Evolutionary conservation across 2,113 vertebrate species (phyloP).

Genomic region (Oreochromis tanganicae): DNA sequence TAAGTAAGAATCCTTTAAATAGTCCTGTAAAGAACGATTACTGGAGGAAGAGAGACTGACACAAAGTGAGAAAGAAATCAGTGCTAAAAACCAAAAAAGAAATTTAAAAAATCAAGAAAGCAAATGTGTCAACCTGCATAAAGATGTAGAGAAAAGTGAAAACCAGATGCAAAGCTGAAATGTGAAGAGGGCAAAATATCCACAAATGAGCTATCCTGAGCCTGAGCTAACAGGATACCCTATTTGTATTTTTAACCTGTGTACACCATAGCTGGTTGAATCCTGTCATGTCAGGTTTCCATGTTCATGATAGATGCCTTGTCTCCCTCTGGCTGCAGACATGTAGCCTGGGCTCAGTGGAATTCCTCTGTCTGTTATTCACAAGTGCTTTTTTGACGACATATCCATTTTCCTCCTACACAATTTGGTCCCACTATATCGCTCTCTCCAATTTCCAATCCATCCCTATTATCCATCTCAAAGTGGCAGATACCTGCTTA

Average conservation of each 20-base stretch:
- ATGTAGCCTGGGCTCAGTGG: conserved; percentile 4
- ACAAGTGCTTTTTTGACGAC: conserved; percentile 3
- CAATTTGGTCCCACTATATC: neutral
- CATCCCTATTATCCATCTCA: conserved; percentile 22
- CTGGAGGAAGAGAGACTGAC: neutral
- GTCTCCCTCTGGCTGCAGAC: conserved; percentile 31
- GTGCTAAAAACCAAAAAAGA: neutral
- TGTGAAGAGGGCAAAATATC: neutral
- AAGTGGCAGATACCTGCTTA: conserved; percentile 11
- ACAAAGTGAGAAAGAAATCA: neutral
- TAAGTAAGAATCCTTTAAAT: neutral
- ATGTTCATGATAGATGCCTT: conserved; percentile 32
- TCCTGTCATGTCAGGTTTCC: conserved; percentile 20
- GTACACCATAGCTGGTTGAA: neutral
- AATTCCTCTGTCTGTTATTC: conserved; percentile 11
- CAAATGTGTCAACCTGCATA: neutral
- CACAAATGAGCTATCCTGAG: neutral
- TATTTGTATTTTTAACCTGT: conserved; percentile 17
- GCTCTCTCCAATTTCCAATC: conserved; percentile 1
- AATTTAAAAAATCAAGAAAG: neutral
- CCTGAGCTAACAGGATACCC: neutral
- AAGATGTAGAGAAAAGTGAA: neutral
- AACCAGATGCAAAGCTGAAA: neutral
- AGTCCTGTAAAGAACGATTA: neutral
- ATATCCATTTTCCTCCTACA: conserved; percentile 16